Evolutionary conservation across 2,113 vertebrate species (phyloP), one percentile per base, ranked within the genome.

Genomic region (Heterotilapia buettikoferi): DNA sequence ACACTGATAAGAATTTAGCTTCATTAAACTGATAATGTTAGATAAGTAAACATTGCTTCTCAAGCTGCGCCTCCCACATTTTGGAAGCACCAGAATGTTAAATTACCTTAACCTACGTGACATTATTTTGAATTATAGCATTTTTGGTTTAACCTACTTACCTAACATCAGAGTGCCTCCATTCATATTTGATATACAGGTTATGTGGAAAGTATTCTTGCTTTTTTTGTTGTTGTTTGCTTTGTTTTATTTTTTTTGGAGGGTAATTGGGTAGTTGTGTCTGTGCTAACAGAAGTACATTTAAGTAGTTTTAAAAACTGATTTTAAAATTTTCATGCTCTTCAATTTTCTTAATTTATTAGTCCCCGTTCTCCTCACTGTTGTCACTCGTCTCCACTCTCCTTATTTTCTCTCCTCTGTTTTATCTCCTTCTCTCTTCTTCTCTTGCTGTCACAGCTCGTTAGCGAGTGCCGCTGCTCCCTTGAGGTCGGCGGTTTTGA

Each of bases 401-500:
- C 82, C 73, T 80, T 43, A 33, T 85, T 73, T 80, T 85, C 76
- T 68, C 53, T 36, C 78, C 76, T 83, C 68, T 24, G 53, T 83
- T 59, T 18, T 26, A 6, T 43, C 76, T 13, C 14, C 29, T 79
- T 14, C 33, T 6, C 24, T 76, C 81, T 56, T 73, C 83, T 80
- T 83, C 78, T 88, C 89, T 85, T 19, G 53, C 89, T 92, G 91
- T 94, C 90, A 61, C 93, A 92, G 95, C 95, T 96, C 91, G 93
- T 96, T 96, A 96, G 94, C 59, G 87, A 85, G 79, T 29, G 91
- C 92, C 83, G 90, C 90, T 89, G 83, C 87, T 91, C 93, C 93
- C 93, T 90, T 71, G 92, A 94, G 95, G 88, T 92, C 87, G 89
- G 83, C 92, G 92, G 86, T 91, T 96, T 95, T 96, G 94, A 95